These are phyloP conservation scores for Syngnathoides biaculeatus DNA, from an alignment of 2,113 vertebrate genomes.

Conservation along the genomic window DNA sequence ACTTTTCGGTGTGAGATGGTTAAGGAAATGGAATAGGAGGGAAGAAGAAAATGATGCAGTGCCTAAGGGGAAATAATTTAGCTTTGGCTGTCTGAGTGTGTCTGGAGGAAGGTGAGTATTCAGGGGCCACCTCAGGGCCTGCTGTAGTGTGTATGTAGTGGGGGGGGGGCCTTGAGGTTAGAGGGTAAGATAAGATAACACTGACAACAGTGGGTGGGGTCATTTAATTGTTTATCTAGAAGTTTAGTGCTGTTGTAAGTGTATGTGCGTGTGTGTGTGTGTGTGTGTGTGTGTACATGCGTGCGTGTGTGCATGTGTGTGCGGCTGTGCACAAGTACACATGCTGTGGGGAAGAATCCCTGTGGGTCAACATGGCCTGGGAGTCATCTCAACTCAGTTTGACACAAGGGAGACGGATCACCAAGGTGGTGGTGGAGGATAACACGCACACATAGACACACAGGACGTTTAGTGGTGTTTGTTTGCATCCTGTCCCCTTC, in stretches of 20 bases:
- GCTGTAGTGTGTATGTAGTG: constrained; percentile 19
- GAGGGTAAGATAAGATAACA: constrained; percentile 67
- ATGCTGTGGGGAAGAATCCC: constrained; percentile 39
- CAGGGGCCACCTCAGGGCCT: constrained; percentile 45
- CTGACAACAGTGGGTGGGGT: constrained; percentile 53
- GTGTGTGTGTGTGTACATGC: constrained; percentile 21
- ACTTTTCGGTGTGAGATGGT: constrained; percentile 5
- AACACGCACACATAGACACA: constrained; percentile 45
- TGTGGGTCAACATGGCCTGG: constrained; percentile 62
- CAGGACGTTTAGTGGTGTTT: constrained; percentile 44
- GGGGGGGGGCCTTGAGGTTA: constrained; percentile 39
- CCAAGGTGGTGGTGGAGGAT: constrained; percentile 42
- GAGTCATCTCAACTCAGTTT: constrained; percentile 53
- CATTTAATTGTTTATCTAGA: constrained; percentile 63
- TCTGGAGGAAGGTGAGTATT: constrained; percentile 44
- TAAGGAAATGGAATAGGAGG: constrained; percentile 7
- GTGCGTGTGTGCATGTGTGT: constrained; percentile 31
- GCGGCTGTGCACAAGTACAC: constrained; percentile 9
- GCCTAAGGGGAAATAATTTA: constrained; percentile 40
- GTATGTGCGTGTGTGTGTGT: constrained; percentile 32
- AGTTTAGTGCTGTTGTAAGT: constrained; percentile 44
- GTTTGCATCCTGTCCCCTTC: constrained; percentile 58
- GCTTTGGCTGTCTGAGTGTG: constrained; percentile 21
- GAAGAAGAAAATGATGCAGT: constrained; percentile 37
- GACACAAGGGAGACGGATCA: constrained; percentile 63